A percentile compares a stretch with the other conserved stretches of the same genome.
These are phyloP conservation scores for Gastracanthus pulcherrimus DNA, from an alignment of 2,888 invertebrate genomes.

Conservation along the genomic window DNA sequence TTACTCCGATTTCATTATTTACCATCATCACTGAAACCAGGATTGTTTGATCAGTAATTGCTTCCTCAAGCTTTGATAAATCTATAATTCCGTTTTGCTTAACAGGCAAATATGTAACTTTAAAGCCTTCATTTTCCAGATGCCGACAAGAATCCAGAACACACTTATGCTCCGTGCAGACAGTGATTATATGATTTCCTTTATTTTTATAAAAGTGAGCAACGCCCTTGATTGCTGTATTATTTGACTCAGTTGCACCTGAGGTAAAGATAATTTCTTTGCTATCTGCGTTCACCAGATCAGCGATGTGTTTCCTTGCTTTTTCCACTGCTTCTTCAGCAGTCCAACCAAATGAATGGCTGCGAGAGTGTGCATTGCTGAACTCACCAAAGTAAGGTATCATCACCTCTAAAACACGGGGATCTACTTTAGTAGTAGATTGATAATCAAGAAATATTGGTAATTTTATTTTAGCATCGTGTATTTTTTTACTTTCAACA, in stretches of 20 bases:
- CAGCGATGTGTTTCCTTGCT: conserved; percentile 39
- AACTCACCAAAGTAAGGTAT: conserved; percentile 42
- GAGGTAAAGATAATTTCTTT: conserved; percentile 44
- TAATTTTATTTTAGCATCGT: conserved; percentile 45
- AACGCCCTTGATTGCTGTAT: conserved; percentile 45
- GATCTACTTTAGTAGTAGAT: conserved; percentile 46
- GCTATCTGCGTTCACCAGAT: conserved; percentile 33
- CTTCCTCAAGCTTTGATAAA: background rate
- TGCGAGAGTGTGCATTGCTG: conserved; percentile 45
- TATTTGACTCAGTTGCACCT: conserved; percentile 50
- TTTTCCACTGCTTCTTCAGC: conserved; percentile 47
- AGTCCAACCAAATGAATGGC: conserved; percentile 44
- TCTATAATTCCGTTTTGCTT: conserved; percentile 42
- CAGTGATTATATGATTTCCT: conserved; percentile 45
- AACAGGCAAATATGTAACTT: conserved; percentile 43
- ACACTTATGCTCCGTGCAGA: conserved; percentile 41
- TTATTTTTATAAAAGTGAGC: conserved; percentile 42
- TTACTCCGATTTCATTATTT: conserved; percentile 46
- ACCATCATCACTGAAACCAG: conserved; percentile 46
- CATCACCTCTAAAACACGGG: conserved; percentile 40
- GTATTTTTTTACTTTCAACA: too few species aligned
- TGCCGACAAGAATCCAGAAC: conserved; percentile 39
- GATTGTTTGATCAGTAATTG: conserved; percentile 45
- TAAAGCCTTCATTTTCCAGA: conserved; percentile 44
- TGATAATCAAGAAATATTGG: conserved; percentile 48